A percentile compares a stretch with the other conserved stretches of the same genome.
Evolutionary conservation across 2,113 vertebrate species (phyloP).

Genomic region (Zeus faber): DNA sequence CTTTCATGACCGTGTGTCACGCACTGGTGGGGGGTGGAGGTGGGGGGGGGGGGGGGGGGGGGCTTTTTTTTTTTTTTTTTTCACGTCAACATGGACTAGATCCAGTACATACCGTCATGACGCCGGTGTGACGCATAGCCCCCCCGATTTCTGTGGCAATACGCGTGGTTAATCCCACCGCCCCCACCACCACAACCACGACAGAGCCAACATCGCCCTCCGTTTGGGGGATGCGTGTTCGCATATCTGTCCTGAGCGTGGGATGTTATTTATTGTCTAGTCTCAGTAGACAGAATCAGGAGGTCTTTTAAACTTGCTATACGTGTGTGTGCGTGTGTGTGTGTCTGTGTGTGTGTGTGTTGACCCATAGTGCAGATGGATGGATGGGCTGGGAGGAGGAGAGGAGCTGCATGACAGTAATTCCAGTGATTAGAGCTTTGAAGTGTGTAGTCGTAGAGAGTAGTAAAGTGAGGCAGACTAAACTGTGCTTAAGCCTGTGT

Average conservation of each 20-base stretch:
- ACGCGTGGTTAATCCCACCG: constrained; percentile 42
- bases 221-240: not conserved
- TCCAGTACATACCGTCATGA: constrained; percentile 40
- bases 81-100: constrained; percentile 31
- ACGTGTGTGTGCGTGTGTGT: constrained; percentile 11
- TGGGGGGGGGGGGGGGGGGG: too few species aligned
- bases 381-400: not conserved
- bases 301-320: not conserved
- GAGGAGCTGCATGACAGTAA: constrained; percentile 39
- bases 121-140: constrained; percentile 62
- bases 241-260: not conserved
- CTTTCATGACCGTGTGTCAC: too few species aligned
- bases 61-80: too few species aligned
- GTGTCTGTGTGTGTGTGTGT: constrained; percentile 29
- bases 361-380: not conserved
- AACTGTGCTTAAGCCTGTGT: constrained; percentile 27
- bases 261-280: not conserved
- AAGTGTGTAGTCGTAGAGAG: constrained; percentile 28
- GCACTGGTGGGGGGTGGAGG: too few species aligned
- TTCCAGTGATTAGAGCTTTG: constrained; percentile 48
- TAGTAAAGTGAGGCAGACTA: constrained; percentile 23
- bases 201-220: not conserved
- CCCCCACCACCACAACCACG: too few species aligned
- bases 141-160: constrained; percentile 43
- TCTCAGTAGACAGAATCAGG: not conserved